Evolutionary conservation across 2,113 vertebrate species (phyloP).

Genomic region (Nothobranchius furzeri): DNA sequence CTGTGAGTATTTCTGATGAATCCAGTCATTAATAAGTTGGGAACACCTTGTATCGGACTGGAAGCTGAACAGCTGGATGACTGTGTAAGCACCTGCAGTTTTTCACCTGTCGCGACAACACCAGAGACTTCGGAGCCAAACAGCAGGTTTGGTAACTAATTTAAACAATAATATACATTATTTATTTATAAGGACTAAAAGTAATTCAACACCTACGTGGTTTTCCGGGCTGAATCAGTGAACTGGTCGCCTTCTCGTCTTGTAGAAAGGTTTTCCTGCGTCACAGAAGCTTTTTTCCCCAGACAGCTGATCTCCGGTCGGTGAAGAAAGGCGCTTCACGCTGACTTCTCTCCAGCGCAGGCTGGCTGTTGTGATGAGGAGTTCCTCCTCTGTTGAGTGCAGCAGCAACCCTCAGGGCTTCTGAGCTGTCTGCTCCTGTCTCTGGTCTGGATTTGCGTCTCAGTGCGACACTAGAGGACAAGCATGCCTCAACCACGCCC

Average conservation of each 20-base stretch:
- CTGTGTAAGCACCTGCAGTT: constrained; percentile 33
- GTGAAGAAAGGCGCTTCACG: not conserved
- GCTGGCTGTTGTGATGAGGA: constrained; percentile 5
- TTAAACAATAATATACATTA: too few species aligned
- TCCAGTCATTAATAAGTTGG: too few species aligned
- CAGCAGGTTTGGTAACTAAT: not conserved
- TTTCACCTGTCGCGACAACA: constrained; percentile 45
- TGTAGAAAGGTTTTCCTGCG: constrained; percentile 20
- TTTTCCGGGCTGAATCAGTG: constrained; percentile 5
- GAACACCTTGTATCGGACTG: not conserved
- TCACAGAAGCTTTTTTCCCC: constrained; percentile 14
- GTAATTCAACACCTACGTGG: not conserved
- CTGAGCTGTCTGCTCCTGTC: constrained; percentile 41
- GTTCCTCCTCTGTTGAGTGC: constrained; percentile 18
- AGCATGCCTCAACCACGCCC: not conserved
- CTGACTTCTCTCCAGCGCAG: constrained; percentile 13
- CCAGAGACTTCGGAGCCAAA: not conserved
- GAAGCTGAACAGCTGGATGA: not conserved
- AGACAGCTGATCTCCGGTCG: not conserved
- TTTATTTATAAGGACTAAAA: not conserved
- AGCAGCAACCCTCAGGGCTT: constrained; percentile 1
- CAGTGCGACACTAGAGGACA: constrained; percentile 10
- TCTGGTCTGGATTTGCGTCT: constrained; percentile 4
- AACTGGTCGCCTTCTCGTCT: constrained; percentile 14
- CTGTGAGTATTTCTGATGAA: not conserved